Base-by-base conservation (phyloP, 1,140 invertebrate genomes). In the Scaptodrosophila lebanonensis region DNA sequence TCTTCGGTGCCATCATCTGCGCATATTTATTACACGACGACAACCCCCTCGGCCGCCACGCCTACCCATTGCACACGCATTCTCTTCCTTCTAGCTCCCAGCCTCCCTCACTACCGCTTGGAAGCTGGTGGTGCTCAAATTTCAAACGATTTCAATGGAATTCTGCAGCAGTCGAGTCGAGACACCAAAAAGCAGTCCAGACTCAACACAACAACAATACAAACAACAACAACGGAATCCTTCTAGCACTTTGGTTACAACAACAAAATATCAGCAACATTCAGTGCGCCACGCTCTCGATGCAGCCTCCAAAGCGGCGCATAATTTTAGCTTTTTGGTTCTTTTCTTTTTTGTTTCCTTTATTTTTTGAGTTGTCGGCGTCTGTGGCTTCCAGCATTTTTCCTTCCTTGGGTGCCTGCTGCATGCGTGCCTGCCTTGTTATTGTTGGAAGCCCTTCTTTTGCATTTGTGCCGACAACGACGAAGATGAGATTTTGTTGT, bases 81-180 rank as follows among this genome's bases (percentile, higher is more conserved):
- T n/a, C n/a, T n/a, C n/a, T n/a, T n/a, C n/a, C n/a, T n/a, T n/a
- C n/a, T n/a, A n/a, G n/a, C n/a, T n/a, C n/a, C n/a, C n/a, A n/a
- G n/a, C n/a, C n/a, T n/a, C n/a, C n/a, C n/a, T n/a, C n/a, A n/a
- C n/a, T n/a, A n/a, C n/a, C n/a, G n/a, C n/a, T n/a, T n/a, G n/a
- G n/a, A n/a, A n/a, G n/a, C n/a, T n/a, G 22, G 3, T 8, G 3
- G 39, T 59, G 73, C 73, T 77, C 68, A 79, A 68, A 73, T 79
- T 77, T 79, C 73, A 77, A 77, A 77, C 64, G 67, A 77, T 77
- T 77, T 77, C 73, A 77, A 73, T 79, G 73, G 73, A 77, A 79
- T 72, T 79, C 73, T 79, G 43, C 39, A 58, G 18, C 35, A 35
- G 64, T 56, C 25, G 39, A 39, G 25, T 15, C 13, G 5, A 35